phyloP scores from a whole-genome alignment of 2,113 vertebrate genomes.

The Cyrtonyx montezumae region DNA sequence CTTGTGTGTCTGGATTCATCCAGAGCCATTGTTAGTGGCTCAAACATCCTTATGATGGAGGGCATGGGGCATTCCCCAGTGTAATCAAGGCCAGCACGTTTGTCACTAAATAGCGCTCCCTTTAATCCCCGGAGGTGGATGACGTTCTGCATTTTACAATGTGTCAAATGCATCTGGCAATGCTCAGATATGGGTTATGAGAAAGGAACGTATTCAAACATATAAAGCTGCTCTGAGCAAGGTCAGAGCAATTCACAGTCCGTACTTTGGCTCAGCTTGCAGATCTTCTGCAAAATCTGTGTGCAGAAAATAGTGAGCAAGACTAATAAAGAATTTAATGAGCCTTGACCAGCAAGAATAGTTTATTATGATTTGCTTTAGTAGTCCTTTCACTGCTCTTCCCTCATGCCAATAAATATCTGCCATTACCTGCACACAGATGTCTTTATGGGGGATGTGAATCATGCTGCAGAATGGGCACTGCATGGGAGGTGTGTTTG shows the following conservation, averaged over 20 bases:
- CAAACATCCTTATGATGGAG: not conserved
- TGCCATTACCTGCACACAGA: not conserved
- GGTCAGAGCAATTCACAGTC: not conserved
- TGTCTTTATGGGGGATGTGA: not conserved
- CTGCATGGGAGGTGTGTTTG: not conserved
- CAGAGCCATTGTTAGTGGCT: not conserved
- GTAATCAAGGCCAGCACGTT: not conserved
- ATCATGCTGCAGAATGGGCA: not conserved
- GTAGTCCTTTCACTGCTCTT: not conserved
- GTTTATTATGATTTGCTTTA: constrained; percentile 21
- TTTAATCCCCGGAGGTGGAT: not conserved
- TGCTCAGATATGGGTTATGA: not conserved
- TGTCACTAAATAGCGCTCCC: not conserved
- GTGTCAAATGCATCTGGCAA: not conserved
- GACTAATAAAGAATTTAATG: constrained; percentile 10
- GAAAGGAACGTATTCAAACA: not conserved
- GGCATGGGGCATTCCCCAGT: not conserved
- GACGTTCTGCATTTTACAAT: not conserved
- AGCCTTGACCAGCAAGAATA: not conserved
- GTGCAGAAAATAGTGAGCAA: not conserved
- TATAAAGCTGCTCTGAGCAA: constrained; percentile 5
- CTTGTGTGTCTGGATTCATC: not conserved
- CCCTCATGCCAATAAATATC: not conserved
- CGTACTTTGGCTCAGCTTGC: constrained; percentile 11
- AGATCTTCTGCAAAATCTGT: not conserved